These are phyloP conservation scores for Cherax quadricarinatus DNA, from an alignment of 1,140 invertebrate species.

Conservation along the genomic window DNA sequence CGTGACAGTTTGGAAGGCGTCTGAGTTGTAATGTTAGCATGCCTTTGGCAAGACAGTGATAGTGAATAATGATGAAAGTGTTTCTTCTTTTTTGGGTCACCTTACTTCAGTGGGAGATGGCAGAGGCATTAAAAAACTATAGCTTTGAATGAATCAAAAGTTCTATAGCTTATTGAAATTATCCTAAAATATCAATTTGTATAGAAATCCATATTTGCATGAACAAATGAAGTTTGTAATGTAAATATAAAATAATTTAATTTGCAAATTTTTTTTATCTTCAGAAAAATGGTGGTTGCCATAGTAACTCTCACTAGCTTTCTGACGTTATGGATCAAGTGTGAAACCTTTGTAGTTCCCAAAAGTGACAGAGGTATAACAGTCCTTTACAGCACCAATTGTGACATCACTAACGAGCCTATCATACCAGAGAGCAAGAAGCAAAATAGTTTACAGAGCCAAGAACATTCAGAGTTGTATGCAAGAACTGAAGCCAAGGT, in stretches of 20 bases:
- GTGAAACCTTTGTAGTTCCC: not conserved
- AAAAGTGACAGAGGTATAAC: not conserved
- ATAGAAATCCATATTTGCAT: no score
- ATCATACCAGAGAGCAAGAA: not conserved
- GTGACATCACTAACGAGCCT: not conserved
- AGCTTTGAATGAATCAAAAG: no score
- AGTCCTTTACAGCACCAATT: not conserved
- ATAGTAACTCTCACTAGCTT: slow-evolving; percentile 22
- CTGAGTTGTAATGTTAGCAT: no score
- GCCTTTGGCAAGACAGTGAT: no score
- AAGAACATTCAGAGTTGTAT: not conserved
- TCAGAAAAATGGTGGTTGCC: not conserved
- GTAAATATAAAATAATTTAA: not conserved
- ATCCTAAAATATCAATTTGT: no score
- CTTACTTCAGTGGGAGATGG: no score
- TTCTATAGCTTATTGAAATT: no score
- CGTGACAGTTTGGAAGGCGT: no score
- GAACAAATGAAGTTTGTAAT: no score
- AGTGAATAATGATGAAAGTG: no score
- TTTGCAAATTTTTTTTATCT: not conserved
- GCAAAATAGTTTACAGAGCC: not conserved
- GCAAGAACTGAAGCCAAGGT: not conserved
- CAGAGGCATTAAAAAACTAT: no score
- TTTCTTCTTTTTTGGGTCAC: no score
- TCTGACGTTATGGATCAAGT: not conserved